Base-by-base conservation (phyloP, 2,113 vertebrate species). In the Galemys pyrenaicus region DNA sequence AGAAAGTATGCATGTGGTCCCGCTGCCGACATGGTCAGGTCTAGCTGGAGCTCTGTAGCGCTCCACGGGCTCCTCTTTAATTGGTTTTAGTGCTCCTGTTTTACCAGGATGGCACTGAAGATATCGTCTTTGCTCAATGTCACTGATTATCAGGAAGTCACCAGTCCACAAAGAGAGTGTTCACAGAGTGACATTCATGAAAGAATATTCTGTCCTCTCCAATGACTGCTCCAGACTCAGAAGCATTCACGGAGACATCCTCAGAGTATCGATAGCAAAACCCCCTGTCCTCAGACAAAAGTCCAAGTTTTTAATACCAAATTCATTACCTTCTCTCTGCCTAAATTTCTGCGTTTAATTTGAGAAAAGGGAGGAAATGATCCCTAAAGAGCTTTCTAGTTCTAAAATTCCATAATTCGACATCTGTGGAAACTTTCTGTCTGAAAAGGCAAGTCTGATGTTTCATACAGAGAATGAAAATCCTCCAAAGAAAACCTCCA, bases 401-500 rank as follows among this genome's bases (percentile, higher is more conserved):
- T 80, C 24, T 24, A 80, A 74, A 15, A 92, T 56, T 87, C 60
- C 37, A 12, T 65, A 82, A 74, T 37, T 26, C 44, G 71, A 44
- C 37, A 62, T 88, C 51, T 82, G 56, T 88, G 87, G 85, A 95
- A 92, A 84, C 51, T 58, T 89, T 22, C 39, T 5, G 26, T 79
- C 87, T 81, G 62, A 41, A 85, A 54, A n/a, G 7, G 24, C 20
- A 0, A 87, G 83, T 80, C 80, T 81, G 62, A 78, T 11, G 11
- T 77, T 89, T 75, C 80, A 56, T 3, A 24, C 20, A 89, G 44
- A 73, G 54, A 62, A 87, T 67, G 87, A 89, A 87, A 87, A 30
- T 56, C 54, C 39, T 75, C 93, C 95, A 92, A 3, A 10, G 78
- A 60, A 75, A 94, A 16, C 35, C 87, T 89, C 46, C 78, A 86